Conservation (phyloP, 2,113 vertebrate genomes). For the Leucopternis melanops region DNA sequence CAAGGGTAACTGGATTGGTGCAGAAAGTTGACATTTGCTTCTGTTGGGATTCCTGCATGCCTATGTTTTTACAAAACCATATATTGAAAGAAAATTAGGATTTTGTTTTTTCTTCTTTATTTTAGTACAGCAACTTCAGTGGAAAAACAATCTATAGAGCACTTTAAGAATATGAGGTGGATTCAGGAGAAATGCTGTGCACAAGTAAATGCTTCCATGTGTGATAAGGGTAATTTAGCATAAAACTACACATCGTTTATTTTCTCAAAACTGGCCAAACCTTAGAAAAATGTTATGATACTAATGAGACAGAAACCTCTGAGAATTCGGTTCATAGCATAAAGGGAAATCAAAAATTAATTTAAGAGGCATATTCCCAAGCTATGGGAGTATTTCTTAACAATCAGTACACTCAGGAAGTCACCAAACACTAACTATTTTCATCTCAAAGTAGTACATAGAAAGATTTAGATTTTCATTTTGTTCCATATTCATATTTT, state of each 20-base stretch:
- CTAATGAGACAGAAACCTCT: background rate
- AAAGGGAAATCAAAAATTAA: constrained; percentile 28
- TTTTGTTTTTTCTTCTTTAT: background rate
- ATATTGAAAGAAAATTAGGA: background rate
- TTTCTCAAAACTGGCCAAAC: background rate
- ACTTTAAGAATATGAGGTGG: background rate
- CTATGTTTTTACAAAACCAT: background rate
- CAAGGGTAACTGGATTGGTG: background rate
- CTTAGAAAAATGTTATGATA: background rate
- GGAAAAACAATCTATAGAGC: background rate
- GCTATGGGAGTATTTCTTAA: background rate
- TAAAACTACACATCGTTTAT: background rate
- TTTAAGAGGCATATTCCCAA: constrained; percentile 7
- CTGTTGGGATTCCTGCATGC: background rate
- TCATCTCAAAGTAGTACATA: background rate
- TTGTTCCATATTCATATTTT: background rate
- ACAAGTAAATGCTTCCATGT: background rate
- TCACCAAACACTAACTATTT: background rate
- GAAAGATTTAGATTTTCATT: background rate
- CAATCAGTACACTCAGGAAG: background rate
- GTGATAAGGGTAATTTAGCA: background rate
- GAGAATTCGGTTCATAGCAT: background rate
- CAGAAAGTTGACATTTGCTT: background rate
- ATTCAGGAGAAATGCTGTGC: background rate
- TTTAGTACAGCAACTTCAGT: background rate